phyloP scores from a whole-genome alignment of 2,888 invertebrate species.

The Cryptocheilus praepositus region DNA sequence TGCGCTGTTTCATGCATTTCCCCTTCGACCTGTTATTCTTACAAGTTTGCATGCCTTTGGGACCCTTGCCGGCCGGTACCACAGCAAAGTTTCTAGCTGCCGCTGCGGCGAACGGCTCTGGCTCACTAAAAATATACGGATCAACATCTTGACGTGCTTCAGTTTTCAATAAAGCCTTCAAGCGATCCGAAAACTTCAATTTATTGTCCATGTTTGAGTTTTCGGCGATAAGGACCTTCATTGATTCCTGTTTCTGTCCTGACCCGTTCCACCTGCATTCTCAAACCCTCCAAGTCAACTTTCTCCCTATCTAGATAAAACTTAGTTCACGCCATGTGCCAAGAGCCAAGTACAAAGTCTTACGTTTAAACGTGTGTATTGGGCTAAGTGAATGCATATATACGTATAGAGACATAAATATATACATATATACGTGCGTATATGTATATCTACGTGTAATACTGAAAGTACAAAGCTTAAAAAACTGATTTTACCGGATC shows the following conservation, averaged over 20 bases:
- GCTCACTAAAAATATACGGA: conserved; percentile 76
- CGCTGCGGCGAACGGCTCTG: conserved; percentile 67
- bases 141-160: conserved; percentile 73
- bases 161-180: conserved; percentile 73
- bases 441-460: conserved; percentile 35
- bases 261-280: conserved; percentile 65
- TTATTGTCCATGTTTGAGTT: conserved; percentile 73
- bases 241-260: conserved; percentile 55
- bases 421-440: too few species aligned
- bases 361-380: too few species aligned
- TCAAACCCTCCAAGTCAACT: conserved; percentile 61
- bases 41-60: conserved; percentile 60
- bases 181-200: conserved; percentile 75
- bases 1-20: conserved; percentile 66
- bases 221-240: conserved; percentile 68
- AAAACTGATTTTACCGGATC: conserved; percentile 42
- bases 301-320: conserved; percentile 51
- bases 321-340: conserved; percentile 58
- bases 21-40: conserved; percentile 63
- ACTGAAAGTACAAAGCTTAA: conserved; percentile 48
- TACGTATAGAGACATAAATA: conserved; percentile 10
- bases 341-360: conserved; percentile 44
- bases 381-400: too few species aligned
- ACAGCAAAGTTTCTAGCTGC: conserved; percentile 61
- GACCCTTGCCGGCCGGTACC: conserved; percentile 58